These are phyloP conservation scores for Ceramica pisi DNA, from an alignment of 2,888 invertebrate genomes.

Conservation along the genomic window DNA sequence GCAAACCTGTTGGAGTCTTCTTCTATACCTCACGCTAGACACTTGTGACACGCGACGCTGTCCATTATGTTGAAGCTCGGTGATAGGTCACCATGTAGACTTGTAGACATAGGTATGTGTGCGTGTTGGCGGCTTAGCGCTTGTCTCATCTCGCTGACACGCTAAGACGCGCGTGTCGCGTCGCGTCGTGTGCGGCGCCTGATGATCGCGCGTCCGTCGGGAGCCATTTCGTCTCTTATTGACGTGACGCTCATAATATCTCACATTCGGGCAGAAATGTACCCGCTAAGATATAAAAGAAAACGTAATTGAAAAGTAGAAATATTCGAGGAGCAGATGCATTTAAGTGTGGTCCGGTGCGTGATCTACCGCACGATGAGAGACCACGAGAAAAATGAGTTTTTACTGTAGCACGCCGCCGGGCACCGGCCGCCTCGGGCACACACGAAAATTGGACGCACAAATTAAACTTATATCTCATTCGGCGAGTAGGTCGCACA, in stretches of 20 bases:
- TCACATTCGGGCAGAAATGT: conserved; percentile 19
- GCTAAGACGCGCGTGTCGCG: conserved; percentile 8
- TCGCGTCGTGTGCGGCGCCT: conserved; percentile 5
- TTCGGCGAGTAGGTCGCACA: conserved; percentile 34
- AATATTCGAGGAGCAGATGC: conserved; percentile 75
- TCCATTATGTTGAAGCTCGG: background rate
- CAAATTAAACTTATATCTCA: conserved; percentile 78
- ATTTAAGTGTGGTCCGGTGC: conserved; percentile 76
- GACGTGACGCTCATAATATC: conserved; percentile 25
- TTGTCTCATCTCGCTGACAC: conserved; percentile 12
- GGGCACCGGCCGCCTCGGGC: conserved; percentile 23
- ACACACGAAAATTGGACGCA: conserved; percentile 75
- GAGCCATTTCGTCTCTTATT: conserved; percentile 33
- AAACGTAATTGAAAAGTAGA: conserved; percentile 64
- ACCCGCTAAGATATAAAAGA: conserved; percentile 60
- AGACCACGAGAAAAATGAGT: conserved; percentile 64
- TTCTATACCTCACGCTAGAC: background rate
- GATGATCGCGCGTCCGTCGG: conserved; percentile 16
- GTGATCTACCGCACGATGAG: conserved; percentile 75
- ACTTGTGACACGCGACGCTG: conserved; percentile 4
- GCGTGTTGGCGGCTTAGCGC: background rate
- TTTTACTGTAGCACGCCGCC: conserved; percentile 48
- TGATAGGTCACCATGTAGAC: background rate
- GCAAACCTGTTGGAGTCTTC: conserved; percentile 24
- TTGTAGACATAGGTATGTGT: background rate